Conservation (phyloP, 2,797 vertebrate species). For the Acomys russatus region DNA sequence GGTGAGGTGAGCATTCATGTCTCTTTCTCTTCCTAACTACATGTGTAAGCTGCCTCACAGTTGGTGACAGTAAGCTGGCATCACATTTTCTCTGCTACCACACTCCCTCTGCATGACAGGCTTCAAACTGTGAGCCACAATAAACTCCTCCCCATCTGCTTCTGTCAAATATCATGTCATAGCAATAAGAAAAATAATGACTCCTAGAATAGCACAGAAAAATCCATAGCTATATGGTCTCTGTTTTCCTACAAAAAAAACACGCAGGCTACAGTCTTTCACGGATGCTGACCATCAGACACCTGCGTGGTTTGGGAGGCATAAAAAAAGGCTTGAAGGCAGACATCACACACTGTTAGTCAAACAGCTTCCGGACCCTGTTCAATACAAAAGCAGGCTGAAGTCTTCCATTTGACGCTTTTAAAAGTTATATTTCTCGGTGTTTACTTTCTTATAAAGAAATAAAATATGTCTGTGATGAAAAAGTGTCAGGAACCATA, state of each 20-base stretch:
- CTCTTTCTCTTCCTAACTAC: background rate
- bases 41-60: background rate
- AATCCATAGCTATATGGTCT: background rate
- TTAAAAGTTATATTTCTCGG: slow-evolving; percentile 8
- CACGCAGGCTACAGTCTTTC: background rate
- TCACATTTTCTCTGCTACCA: background rate
- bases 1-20: background rate
- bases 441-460: slow-evolving; percentile 16
- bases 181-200: background rate
- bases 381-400: background rate
- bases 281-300: background rate
- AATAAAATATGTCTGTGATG: background rate
- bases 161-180: background rate
- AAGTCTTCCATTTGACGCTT: slow-evolving; percentile 8
- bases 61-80: too few species aligned
- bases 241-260: background rate
- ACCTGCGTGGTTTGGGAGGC: background rate
- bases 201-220: slow-evolving; percentile 8
- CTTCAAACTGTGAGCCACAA: background rate
- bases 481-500: slow-evolving; percentile 3
- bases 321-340: background rate
- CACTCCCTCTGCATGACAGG: background rate
- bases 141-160: background rate
- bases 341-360: background rate
- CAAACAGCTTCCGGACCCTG: background rate